Conservation (phyloP, 1,140 invertebrate species). For the Lordiphosa clarofinis region DNA sequence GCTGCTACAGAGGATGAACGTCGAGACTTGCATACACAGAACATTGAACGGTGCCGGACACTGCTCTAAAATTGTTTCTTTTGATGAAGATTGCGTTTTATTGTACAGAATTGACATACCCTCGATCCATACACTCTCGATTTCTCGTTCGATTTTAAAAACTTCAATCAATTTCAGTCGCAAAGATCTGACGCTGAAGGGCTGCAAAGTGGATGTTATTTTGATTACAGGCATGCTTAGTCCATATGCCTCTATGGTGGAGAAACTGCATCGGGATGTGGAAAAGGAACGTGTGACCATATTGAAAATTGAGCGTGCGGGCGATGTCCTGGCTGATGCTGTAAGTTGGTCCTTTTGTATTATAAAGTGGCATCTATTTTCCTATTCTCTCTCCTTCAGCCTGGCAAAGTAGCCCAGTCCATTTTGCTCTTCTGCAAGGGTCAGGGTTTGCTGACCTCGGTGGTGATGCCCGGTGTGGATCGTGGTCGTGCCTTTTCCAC, state of each 20-base stretch:
- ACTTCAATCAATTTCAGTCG: conserved; percentile 80
- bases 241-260: conserved; percentile 88
- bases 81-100: too few species aligned
- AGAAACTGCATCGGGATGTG: conserved; percentile 88
- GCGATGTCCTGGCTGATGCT: conserved; percentile 89
- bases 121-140: neutral
- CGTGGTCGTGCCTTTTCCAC: conserved; percentile 82
- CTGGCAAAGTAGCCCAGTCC: conserved; percentile 89
- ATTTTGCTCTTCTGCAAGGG: conserved; percentile 91
- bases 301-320: conserved; percentile 89
- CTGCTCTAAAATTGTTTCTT: too few species aligned
- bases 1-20: too few species aligned
- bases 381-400: conserved; percentile 67
- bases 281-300: conserved; percentile 90
- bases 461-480: conserved; percentile 86
- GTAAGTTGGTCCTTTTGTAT: conserved; percentile 80
- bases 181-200: conserved; percentile 86
- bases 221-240: conserved; percentile 90
- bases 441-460: conserved; percentile 87
- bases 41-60: too few species aligned
- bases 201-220: conserved; percentile 87
- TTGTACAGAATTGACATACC: too few species aligned
- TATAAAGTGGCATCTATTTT: neutral
- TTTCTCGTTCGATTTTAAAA: neutral
- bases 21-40: too few species aligned